These are phyloP conservation scores for Hemithea aestivaria DNA, from an alignment of 2,888 invertebrate species.

Conservation along the genomic window DNA sequence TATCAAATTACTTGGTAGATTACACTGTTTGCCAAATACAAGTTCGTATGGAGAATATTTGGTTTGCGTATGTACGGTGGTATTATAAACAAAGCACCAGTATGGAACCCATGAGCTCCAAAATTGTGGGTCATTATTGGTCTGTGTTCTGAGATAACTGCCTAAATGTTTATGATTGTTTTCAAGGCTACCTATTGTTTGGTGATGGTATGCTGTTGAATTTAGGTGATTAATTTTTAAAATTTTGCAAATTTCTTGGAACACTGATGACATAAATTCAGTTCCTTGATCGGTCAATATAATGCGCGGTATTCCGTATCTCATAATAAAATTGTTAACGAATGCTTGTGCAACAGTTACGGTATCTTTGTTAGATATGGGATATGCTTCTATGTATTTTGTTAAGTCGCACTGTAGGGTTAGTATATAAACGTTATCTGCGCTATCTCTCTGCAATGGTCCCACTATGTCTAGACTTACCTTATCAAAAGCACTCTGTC, in stretches of 20 bases:
- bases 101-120: slow-evolving; percentile 25
- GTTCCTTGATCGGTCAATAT: slow-evolving; percentile 5
- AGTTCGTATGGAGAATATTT: slow-evolving; percentile 20
- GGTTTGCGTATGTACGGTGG: slow-evolving; percentile 16
- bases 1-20: slow-evolving; percentile 16
- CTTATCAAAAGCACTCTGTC: not conserved
- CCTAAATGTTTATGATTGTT: slow-evolving; percentile 17
- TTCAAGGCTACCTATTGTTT: slow-evolving; percentile 17
- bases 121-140: slow-evolving; percentile 8
- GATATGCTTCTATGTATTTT: slow-evolving; percentile 10
- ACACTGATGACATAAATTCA: slow-evolving; percentile 6
- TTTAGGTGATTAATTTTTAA: slow-evolving; percentile 1
- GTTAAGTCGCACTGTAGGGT: slow-evolving; percentile 8
- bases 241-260: slow-evolving; percentile 7
- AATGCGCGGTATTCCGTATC: slow-evolving; percentile 1
- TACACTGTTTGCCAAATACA: slow-evolving; percentile 21
- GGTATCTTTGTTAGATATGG: slow-evolving; percentile 2
- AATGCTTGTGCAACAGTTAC: slow-evolving; percentile 3
- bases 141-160: slow-evolving; percentile 11
- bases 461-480: too few relatives aligned
- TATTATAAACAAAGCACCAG: slow-evolving; percentile 26
- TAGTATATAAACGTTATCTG: slow-evolving; percentile 2
- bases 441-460: too few relatives aligned
- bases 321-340: slow-evolving; percentile 2
- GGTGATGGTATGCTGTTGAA: slow-evolving; percentile 1